phyloP scores from a whole-genome alignment of 23 tunicate species.

The Halocynthia roretzi region DNA sequence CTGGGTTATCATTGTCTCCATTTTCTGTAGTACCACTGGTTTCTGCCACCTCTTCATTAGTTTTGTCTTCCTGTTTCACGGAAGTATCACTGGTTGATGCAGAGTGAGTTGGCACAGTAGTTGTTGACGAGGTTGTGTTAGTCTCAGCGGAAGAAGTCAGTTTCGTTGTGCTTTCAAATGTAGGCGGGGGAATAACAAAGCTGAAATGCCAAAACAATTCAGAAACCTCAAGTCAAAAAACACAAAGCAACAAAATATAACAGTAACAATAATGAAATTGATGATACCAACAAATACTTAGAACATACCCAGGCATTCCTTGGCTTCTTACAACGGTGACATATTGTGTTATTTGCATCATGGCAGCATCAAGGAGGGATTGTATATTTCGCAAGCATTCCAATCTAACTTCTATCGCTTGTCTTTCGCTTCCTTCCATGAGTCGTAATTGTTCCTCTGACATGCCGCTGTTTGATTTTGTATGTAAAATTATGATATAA shows the following conservation, averaged over 20 bases:
- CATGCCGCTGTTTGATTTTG: slow-evolving; percentile 32
- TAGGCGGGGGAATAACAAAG: no score
- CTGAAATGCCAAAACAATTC: no score
- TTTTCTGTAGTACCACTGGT: no score
- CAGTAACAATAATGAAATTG: neutral
- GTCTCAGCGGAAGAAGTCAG: no score
- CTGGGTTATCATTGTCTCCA: no score
- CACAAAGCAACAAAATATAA: neutral
- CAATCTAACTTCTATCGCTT: slow-evolving; percentile 63
- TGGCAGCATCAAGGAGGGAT: slow-evolving; percentile 76
- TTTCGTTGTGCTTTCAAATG: no score
- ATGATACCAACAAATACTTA: neutral
- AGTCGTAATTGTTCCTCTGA: slow-evolving; percentile 62
- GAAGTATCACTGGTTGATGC: no score
- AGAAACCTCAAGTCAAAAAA: neutral
- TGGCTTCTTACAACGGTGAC: slow-evolving; percentile 32
- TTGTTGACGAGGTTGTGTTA: no score
- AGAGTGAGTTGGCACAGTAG: no score
- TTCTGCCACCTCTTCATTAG: no score
- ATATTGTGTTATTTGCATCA: slow-evolving; percentile 62
- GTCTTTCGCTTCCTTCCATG: slow-evolving; percentile 77
- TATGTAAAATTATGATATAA: neutral
- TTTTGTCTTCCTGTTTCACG: no score
- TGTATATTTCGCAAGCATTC: slow-evolving; percentile 78
- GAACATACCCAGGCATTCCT: slow-evolving; percentile 15